These are phyloP conservation scores for Halichoerus grypus DNA, from an alignment of 2,113 vertebrate genomes.

Conservation along the genomic window DNA sequence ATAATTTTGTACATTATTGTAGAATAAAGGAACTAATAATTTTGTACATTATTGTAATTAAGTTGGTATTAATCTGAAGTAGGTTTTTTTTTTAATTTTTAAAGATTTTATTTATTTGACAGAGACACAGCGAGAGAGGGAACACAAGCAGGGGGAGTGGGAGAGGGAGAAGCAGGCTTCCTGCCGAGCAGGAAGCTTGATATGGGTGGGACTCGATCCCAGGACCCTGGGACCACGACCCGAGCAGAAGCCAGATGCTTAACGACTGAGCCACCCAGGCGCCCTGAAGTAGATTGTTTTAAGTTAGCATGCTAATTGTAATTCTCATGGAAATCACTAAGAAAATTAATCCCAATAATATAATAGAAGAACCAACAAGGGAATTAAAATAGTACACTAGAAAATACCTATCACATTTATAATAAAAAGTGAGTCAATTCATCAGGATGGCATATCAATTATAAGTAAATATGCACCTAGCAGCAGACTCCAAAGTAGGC, in stretches of 20 bases:
- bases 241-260: no score
- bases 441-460: neutral
- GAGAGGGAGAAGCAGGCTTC: no score
- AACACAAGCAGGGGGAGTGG: no score
- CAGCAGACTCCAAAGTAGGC: neutral
- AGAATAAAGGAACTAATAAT: neutral
- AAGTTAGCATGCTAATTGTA: neutral
- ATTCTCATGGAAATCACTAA: neutral
- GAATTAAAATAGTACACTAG: neutral
- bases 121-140: no score
- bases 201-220: no score
- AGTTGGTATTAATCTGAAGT: slow-evolving; percentile 42
- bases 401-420: slow-evolving; percentile 12
- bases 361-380: slow-evolving; percentile 11
- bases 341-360: neutral
- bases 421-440: neutral
- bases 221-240: no score
- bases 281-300: neutral
- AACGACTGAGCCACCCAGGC: no score
- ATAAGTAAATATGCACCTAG: neutral
- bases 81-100: neutral
- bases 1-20: neutral
- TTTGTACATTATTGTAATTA: slow-evolving; percentile 12
- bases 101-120: no score
- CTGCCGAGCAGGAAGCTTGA: no score